Base-by-base conservation (phyloP, 2,888 invertebrate genomes). In the Phorcus lineatus region DNA sequence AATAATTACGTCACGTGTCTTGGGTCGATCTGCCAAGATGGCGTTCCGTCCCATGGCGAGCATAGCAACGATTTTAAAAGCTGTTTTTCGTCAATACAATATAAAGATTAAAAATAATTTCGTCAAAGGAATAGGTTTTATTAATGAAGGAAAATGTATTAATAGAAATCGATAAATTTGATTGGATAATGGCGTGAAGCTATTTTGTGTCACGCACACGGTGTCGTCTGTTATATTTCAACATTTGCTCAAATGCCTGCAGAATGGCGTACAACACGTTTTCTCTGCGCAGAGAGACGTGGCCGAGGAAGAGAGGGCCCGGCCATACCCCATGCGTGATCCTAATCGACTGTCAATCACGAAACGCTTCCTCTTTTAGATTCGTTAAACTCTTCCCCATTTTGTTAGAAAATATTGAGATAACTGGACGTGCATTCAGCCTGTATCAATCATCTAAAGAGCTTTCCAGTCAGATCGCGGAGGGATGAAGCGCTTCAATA, bases 211-310 rank as follows among this genome's bases (percentile, higher is more conserved):
- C 70, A 70, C 70, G 70, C 19, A 70, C 40, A 19, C 31, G 24
- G 36, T 70, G 70, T 70, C 70, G 70, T 70, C 70, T 70, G 70
- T 36, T 70, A 70, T 70, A 70, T 70, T 70, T 70, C 70, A 70
- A 70, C 70, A 70, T 70, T 70, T 70, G 70, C 36, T 40, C 40
- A 70, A 70, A 70, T 70, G 40, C 70, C 70, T 36, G 19, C 17
- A 70, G 70, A 40, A 70, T 36, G 11, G 28, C 36, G 36, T 16
- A 19, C 19, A 40, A 70, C 70, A 70, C 70, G 70, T 70, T 70
- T 70, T 28, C 19, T 31, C 16, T 40, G 17, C 57, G 0, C n/a
- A 19, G 70, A 70, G 28, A 13, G 70, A n/a, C n/a, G 70, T 4
- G 70, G 70, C 62, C 24, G 28, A 28, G 62, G 16, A 6, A 62